These are phyloP conservation scores for Catostylus mosaicus DNA, from an alignment of 30 jellyfish, hydroid and myxozoan species.

Conservation along the genomic window DNA sequence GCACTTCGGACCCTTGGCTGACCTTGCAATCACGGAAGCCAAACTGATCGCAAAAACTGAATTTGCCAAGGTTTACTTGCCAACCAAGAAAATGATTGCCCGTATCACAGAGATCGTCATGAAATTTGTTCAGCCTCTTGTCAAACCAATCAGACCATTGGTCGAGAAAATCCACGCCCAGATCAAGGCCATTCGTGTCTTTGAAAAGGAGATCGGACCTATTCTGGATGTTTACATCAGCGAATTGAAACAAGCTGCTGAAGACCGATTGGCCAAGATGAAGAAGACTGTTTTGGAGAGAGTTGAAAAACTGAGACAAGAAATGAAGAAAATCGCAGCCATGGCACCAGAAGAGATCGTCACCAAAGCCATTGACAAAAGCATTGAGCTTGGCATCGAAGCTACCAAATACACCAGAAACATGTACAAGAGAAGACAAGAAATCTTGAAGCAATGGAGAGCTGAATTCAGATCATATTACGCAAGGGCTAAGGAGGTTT, in stretches of 20 bases:
- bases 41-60: slow-evolving; percentile 23
- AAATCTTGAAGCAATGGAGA: slow-evolving; percentile 40
- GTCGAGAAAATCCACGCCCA: slow-evolving; percentile 64
- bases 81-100: slow-evolving; percentile 32
- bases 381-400: slow-evolving; percentile 61
- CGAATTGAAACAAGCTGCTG: slow-evolving; percentile 34
- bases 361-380: slow-evolving; percentile 23
- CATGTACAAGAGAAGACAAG: slow-evolving; percentile 53
- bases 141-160: slow-evolving; percentile 80
- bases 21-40: slow-evolving; percentile 32
- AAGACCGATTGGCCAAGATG: slow-evolving; percentile 11
- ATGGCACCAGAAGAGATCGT: slow-evolving; percentile 83
- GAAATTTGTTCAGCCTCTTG: slow-evolving; percentile 71
- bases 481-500: slow-evolving; percentile 25
- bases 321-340: slow-evolving; percentile 41
- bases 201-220: slow-evolving; percentile 61
- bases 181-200: slow-evolving; percentile 58
- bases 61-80: slow-evolving; percentile 57
- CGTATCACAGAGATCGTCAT: slow-evolving; percentile 47
- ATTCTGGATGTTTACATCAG: slow-evolving; percentile 34
- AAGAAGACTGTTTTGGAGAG: slow-evolving; percentile 3
- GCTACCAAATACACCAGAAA: slow-evolving; percentile 32
- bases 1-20: slow-evolving; percentile 88
- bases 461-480: slow-evolving; percentile 7
- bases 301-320: slow-evolving; percentile 4